Conservation (phyloP, 2,113 vertebrate species). For the Struthio camelus region DNA sequence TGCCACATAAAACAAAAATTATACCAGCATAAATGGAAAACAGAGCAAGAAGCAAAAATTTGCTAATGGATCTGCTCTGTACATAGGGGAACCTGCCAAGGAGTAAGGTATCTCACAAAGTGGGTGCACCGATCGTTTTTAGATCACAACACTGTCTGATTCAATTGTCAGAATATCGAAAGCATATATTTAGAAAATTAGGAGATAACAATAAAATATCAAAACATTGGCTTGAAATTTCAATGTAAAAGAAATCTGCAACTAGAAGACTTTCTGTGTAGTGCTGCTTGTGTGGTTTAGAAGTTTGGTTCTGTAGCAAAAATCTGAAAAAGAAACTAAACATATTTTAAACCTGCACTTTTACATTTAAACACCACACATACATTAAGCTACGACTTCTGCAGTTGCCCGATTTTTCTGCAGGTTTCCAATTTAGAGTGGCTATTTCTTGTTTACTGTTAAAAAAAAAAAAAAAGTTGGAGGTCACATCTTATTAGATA, state of each 20-base stretch:
- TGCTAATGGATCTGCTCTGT: not conserved
- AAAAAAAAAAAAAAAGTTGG: slow-evolving; percentile 37
- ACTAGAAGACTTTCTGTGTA: not conserved
- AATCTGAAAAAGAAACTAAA: not conserved
- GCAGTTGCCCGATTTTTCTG: too few relatives aligned
- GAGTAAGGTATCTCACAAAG: not conserved
- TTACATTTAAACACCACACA: slow-evolving; percentile 10
- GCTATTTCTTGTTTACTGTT: not conserved
- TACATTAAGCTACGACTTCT: slow-evolving; percentile 7
- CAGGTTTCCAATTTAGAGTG: not conserved
- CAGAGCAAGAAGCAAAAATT: not conserved
- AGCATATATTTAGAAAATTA: not conserved
- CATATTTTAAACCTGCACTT: not conserved
- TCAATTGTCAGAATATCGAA: not conserved
- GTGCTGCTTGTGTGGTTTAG: fast-evolving
- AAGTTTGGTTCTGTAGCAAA: not conserved
- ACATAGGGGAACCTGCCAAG: not conserved
- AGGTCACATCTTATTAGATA: slow-evolving; percentile 43
- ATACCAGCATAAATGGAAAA: not conserved
- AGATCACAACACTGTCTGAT: not conserved
- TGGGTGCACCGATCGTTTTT: not conserved
- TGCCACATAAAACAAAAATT: not conserved
- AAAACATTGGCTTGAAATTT: not conserved
- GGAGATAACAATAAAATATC: not conserved
- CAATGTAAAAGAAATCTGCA: not conserved